These are phyloP conservation scores for Agrotis segetum DNA, from an alignment of 2,888 invertebrate genomes.

Conservation along the genomic window DNA sequence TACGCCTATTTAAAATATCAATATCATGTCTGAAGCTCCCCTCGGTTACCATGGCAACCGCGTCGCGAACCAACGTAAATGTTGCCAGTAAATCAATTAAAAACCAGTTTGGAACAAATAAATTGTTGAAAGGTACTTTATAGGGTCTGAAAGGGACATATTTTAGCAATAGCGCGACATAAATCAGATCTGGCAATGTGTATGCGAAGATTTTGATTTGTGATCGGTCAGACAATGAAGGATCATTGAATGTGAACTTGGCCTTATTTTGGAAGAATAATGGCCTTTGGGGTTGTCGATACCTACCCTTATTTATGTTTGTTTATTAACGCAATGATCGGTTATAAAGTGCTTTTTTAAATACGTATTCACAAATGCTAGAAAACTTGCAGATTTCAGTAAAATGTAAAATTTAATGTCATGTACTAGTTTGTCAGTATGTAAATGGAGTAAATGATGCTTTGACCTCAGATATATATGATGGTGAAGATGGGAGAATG, in stretches of 20 bases:
- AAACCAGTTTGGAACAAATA: constrained; percentile 59
- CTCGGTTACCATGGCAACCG: constrained; percentile 78
- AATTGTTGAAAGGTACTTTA: constrained; percentile 55
- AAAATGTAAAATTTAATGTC: neutral
- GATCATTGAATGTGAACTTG: constrained; percentile 59
- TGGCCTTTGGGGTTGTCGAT: constrained; percentile 43
- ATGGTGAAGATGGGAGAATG: no score
- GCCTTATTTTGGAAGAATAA: constrained; percentile 58
- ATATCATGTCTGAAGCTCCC: constrained; percentile 75
- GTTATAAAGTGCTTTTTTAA: neutral
- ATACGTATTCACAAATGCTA: neutral
- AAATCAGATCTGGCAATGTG: constrained; percentile 77
- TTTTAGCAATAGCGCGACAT: constrained; percentile 79
- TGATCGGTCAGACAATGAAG: constrained; percentile 65
- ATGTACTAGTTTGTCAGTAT: no score
- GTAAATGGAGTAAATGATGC: no score
- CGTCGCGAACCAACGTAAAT: constrained; percentile 67
- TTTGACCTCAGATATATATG: no score
- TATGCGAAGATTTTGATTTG: constrained; percentile 77
- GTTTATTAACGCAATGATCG: neutral
- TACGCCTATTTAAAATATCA: constrained; percentile 73
- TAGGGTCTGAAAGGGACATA: constrained; percentile 76
- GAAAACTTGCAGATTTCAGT: neutral
- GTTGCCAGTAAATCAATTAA: constrained; percentile 65
- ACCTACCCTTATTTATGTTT: constrained; percentile 39